Percentiles rank a stretch among this genome's conserved stretches.
Conservation (phyloP, 2,113 vertebrate genomes). For the Tenrec ecaudatus region DNA sequence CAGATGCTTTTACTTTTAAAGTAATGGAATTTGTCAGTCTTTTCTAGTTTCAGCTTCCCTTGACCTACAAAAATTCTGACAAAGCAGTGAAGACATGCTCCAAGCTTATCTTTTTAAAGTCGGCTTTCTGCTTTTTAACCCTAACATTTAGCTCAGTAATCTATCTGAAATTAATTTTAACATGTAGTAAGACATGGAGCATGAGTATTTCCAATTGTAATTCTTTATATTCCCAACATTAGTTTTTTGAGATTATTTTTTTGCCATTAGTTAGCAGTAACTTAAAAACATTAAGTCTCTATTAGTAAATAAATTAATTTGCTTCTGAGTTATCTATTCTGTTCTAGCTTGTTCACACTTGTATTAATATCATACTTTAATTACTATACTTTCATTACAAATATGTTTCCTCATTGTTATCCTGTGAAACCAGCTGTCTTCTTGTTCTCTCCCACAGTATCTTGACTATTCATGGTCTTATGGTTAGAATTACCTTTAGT, state of each 20-base stretch:
- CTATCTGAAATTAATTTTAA: constrained; percentile 25
- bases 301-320: no score
- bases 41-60: not conserved
- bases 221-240: not conserved
- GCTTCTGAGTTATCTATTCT: no score
- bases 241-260: constrained; percentile 3
- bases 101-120: no score
- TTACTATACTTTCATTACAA: no score
- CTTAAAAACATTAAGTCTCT: no score
- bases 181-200: not conserved
- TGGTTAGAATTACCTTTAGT: not conserved
- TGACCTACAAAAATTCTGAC: constrained; percentile 5
- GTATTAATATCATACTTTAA: no score
- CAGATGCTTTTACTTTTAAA: constrained; percentile 9
- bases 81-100: no score
- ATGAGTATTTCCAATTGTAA: not conserved
- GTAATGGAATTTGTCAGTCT: not conserved
- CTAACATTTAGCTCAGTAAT: not conserved
- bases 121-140: not conserved
- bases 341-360: no score
- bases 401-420: no score
- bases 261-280: not conserved
- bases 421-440: no score
- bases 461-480: not conserved
- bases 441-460: not conserved